Evolutionary conservation across 1,140 invertebrate species (phyloP).

Genomic region (Epicauta chinensis): DNA sequence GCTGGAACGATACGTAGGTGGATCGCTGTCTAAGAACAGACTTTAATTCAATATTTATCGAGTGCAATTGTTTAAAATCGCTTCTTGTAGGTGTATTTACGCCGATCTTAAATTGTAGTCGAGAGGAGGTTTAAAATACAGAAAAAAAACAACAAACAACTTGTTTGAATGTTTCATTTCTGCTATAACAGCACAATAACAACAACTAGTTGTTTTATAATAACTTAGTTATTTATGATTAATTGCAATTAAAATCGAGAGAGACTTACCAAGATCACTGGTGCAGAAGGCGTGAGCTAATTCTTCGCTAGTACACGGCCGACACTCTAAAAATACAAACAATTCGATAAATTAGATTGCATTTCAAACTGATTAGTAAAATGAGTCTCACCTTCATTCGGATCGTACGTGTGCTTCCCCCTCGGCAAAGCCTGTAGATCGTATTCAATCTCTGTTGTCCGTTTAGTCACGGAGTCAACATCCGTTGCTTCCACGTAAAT

Average conservation of each 20-base stretch:
- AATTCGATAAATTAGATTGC: constrained; percentile 6
- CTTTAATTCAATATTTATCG: too few relatives aligned
- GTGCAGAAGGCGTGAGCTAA: constrained; percentile 70
- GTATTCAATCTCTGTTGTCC: constrained; percentile 58
- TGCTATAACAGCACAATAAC: too few relatives aligned
- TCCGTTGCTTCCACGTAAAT: constrained; percentile 62
- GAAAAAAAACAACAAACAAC: too few relatives aligned
- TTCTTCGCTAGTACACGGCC: constrained; percentile 69
- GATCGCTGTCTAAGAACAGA: too few relatives aligned
- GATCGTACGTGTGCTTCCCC: constrained; percentile 46
- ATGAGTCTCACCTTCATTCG: constrained; percentile 47
- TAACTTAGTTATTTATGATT: too few relatives aligned
- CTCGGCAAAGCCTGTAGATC: constrained; percentile 55
- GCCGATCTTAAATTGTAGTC: too few relatives aligned
- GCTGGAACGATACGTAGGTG: too few relatives aligned
- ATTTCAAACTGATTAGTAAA: not conserved
- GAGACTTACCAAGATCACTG: constrained; percentile 65
- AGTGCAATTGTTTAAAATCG: too few relatives aligned
- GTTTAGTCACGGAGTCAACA: constrained; percentile 42
- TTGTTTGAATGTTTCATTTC: too few relatives aligned
- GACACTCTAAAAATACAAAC: constrained; percentile 55
- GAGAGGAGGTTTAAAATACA: too few relatives aligned
- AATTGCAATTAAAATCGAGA: constrained; percentile 15
- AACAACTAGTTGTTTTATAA: too few relatives aligned
- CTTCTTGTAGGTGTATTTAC: too few relatives aligned